These are phyloP conservation scores for Geotrupes spiniger DNA, from an alignment of 2,888 invertebrate genomes.

Conservation along the genomic window DNA sequence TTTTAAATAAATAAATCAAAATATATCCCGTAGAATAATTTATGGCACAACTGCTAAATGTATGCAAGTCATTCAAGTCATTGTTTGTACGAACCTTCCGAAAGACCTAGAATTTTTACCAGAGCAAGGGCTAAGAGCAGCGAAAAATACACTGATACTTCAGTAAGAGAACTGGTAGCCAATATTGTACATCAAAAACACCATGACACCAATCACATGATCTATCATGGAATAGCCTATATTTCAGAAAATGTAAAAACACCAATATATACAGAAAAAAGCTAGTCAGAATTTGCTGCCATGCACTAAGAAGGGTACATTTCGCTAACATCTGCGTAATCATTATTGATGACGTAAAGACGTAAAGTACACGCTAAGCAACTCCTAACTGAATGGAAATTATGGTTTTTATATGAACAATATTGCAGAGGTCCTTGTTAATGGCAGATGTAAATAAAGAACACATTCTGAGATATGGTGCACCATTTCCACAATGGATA, in stretches of 20 bases:
- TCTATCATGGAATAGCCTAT: neutral
- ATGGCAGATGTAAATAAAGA: no score
- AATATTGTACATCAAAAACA: neutral
- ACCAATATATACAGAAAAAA: no score
- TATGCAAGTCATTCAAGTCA: neutral
- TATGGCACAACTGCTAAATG: neutral
- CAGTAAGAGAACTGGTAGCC: neutral
- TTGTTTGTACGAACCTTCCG: constrained; percentile 1
- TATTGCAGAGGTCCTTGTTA: neutral
- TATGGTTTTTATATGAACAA: neutral
- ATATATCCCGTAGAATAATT: neutral
- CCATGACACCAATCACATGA: neutral
- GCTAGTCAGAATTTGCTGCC: neutral
- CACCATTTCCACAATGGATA: neutral
- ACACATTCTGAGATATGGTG: no score
- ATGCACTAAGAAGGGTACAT: neutral
- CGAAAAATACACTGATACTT: neutral
- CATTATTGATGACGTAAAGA: no score
- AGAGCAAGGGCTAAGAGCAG: neutral
- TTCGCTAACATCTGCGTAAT: neutral
- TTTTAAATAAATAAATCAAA: no score
- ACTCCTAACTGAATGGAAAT: no score
- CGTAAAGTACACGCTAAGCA: no score
- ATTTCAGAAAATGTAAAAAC: neutral
- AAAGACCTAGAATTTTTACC: neutral